phyloP scores from a whole-genome alignment of 2,113 vertebrate genomes.

The Colinus virginianus region DNA sequence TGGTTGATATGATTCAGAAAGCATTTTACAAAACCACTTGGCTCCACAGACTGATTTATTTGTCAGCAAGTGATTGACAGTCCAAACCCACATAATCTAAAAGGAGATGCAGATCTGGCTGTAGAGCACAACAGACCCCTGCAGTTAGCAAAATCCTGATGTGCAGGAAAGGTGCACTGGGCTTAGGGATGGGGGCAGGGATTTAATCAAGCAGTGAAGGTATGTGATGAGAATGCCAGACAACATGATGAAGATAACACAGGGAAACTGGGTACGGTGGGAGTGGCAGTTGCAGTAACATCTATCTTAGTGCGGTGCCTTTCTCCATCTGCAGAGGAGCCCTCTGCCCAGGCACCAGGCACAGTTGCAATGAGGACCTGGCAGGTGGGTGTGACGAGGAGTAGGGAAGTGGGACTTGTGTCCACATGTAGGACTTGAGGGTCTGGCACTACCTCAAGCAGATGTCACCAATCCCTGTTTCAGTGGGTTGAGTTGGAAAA shows the following conservation, averaged over 20 bases:
- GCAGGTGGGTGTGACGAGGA: not conserved
- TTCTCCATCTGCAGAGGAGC: fast-evolving
- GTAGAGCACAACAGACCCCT: not conserved
- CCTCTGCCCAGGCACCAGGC: not conserved
- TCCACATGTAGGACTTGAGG: not conserved
- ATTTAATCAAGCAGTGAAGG: not conserved
- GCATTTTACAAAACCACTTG: slow-evolving; percentile 22
- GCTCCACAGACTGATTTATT: slow-evolving; percentile 38
- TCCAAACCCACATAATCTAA: not conserved
- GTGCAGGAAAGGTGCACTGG: not conserved
- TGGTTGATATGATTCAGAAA: slow-evolving; percentile 45
- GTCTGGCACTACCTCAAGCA: slow-evolving; percentile 18
- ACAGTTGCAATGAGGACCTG: not conserved
- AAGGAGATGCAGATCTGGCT: not conserved
- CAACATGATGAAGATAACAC: fast-evolving
- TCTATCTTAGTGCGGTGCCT: not conserved
- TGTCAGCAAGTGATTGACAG: slow-evolving; percentile 8
- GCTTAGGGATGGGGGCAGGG: not conserved
- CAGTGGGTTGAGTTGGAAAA: not conserved
- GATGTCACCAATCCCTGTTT: not conserved
- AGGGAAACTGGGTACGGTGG: not conserved
- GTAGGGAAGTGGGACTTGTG: not conserved
- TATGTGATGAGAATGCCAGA: not conserved
- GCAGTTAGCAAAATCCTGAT: not conserved
- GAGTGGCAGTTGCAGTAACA: not conserved